These are phyloP conservation scores for Megathymus violae DNA, from an alignment of 1,140 invertebrate species.

Conservation along the genomic window DNA sequence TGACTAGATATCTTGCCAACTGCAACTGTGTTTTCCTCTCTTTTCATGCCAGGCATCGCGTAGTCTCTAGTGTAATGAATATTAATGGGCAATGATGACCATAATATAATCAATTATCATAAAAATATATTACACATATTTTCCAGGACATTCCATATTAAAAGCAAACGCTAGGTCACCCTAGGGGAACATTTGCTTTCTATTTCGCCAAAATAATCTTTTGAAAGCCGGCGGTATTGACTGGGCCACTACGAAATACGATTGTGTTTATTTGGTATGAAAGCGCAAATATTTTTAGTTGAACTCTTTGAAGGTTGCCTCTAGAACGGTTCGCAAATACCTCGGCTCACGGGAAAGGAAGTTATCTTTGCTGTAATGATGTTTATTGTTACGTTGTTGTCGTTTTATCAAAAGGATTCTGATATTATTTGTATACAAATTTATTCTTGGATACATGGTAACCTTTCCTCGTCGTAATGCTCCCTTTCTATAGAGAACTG, in stretches of 20 bases:
- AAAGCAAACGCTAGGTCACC: not conserved
- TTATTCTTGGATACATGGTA: too few species aligned
- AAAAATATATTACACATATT: too few species aligned
- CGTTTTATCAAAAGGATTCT: not conserved
- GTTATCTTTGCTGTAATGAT: constrained; percentile 18
- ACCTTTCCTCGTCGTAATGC: too few species aligned
- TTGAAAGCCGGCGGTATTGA: constrained; percentile 22
- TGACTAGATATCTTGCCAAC: too few species aligned
- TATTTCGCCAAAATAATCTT: constrained; percentile 28
- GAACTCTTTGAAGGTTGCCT: constrained; percentile 22
- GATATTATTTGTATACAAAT: too few species aligned
- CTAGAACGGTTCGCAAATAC: constrained; percentile 11
- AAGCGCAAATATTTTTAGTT: constrained; percentile 27
- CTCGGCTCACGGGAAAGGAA: constrained; percentile 5
- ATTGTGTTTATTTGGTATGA: constrained; percentile 32
- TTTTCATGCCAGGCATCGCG: too few species aligned
- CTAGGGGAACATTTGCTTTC: constrained; percentile 22
- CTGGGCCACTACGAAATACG: constrained; percentile 17
- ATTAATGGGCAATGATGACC: too few species aligned
- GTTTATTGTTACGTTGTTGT: constrained; percentile 2
- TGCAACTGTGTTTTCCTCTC: too few species aligned
- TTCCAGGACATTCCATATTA: not conserved
- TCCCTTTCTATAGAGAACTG: too few species aligned
- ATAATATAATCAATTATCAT: too few species aligned
- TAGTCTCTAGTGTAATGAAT: too few species aligned